Evolutionary conservation across 1,140 invertebrate species (phyloP).

Genomic region (Lordiphosa stackelbergi): DNA sequence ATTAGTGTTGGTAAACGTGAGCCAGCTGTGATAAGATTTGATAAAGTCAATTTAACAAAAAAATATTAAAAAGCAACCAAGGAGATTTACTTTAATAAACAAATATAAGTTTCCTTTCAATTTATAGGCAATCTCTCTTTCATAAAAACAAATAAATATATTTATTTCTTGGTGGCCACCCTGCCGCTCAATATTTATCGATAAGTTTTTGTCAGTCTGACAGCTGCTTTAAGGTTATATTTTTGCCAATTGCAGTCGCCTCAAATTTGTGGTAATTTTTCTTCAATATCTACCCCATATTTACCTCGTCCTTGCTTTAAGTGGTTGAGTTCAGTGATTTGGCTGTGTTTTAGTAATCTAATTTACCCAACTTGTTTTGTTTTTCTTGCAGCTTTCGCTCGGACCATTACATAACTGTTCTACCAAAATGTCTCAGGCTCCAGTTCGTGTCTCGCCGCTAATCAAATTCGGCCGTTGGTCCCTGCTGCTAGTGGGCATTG

Average conservation of each 20-base stretch:
- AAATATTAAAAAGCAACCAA: neutral
- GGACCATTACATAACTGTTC: constrained; percentile 67
- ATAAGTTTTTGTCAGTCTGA: constrained; percentile 43
- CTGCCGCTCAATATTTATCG: constrained; percentile 27
- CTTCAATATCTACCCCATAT: constrained; percentile 14
- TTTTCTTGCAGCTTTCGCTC: constrained; percentile 42
- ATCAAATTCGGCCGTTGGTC: constrained; percentile 87
- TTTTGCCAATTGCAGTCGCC: constrained; percentile 40
- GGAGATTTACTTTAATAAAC: neutral
- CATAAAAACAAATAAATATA: neutral
- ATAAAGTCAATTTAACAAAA: neutral
- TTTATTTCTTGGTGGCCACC: constrained; percentile 18
- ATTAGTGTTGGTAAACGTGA: constrained; percentile 14
- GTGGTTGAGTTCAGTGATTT: neutral
- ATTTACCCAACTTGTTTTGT: constrained; percentile 3
- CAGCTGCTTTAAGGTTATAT: constrained; percentile 74
- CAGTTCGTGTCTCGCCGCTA: constrained; percentile 84
- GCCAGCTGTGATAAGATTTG: neutral
- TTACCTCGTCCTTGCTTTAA: neutral
- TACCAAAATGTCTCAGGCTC: constrained; percentile 77
- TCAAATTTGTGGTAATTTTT: constrained; percentile 53
- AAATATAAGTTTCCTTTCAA: neutral
- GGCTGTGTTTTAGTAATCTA: too few relatives aligned
- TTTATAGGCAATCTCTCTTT: too few relatives aligned
- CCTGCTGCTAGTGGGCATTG: constrained; percentile 82